phyloP scores from a whole-genome alignment of 2,888 invertebrate species.

The Ophion slaviceki region DNA sequence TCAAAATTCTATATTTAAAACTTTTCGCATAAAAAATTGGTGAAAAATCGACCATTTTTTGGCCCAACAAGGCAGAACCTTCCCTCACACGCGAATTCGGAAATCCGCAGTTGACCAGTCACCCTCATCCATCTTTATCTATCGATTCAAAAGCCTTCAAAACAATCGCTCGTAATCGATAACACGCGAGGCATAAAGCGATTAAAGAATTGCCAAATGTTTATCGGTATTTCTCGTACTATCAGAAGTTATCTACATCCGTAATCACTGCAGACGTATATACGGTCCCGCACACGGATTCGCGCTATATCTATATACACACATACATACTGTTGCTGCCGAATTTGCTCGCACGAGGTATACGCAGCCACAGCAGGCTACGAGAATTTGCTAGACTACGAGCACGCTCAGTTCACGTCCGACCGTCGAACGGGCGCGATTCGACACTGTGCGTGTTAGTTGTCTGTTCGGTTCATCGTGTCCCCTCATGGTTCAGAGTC shows the following conservation, averaged over 20 bases:
- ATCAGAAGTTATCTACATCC: neutral
- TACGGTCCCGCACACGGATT: neutral
- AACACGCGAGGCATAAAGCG: neutral
- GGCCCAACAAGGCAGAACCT: no score
- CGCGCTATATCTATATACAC: neutral
- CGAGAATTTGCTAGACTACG: slow-evolving; percentile 16
- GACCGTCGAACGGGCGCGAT: slow-evolving; percentile 62
- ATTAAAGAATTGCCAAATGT: neutral
- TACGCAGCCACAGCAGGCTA: slow-evolving; percentile 28
- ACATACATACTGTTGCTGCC: neutral
- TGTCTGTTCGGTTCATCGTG: slow-evolving; percentile 2
- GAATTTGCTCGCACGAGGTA: slow-evolving; percentile 37
- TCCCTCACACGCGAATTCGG: no score
- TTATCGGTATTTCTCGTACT: neutral
- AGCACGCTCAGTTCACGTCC: slow-evolving; percentile 70
- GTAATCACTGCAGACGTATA: neutral
- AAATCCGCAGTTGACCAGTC: no score
- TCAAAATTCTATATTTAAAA: no score
- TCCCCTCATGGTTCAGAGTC: slow-evolving; percentile 36
- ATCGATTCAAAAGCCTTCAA: neutral
- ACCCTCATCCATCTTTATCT: no score
- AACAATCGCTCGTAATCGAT: neutral
- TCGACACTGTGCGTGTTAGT: slow-evolving; percentile 7
- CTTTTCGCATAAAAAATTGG: no score
- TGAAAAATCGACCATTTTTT: no score